A percentile compares a stretch with the other conserved stretches of the same genome.
phyloP scores from a whole-genome alignment of 2,113 vertebrate genomes.

The Todiramphus saurophagus region DNA sequence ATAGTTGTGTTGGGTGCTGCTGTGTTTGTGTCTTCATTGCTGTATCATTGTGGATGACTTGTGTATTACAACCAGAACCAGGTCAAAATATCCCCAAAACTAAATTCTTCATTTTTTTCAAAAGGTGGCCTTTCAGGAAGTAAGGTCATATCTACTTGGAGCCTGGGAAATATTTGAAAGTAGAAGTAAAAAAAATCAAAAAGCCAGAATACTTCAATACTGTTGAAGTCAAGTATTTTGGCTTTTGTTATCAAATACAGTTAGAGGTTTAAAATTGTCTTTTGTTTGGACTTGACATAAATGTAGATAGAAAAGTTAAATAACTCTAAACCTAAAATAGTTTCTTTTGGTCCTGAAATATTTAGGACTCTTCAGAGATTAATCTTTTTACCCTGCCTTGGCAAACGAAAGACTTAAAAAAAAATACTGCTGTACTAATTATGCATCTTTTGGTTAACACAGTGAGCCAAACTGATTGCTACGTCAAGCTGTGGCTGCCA shows the following conservation, averaged over 20 bases:
- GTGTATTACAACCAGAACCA: background rate
- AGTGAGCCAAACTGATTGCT: constrained; percentile 79
- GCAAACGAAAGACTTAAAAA: background rate
- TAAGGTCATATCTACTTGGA: background rate
- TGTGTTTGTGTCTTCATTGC: background rate
- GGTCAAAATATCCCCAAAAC: background rate
- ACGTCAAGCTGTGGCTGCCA: constrained; percentile 77
- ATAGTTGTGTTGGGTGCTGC: background rate
- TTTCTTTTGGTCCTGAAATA: background rate
- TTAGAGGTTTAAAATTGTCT: background rate
- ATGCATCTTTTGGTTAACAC: background rate
- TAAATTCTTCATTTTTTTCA: background rate
- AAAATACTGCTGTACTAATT: background rate
- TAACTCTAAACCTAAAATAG: background rate
- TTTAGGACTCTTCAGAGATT: background rate
- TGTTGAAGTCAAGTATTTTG: background rate
- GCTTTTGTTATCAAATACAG: background rate
- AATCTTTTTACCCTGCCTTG: background rate
- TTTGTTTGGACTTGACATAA: background rate
- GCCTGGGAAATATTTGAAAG: background rate
- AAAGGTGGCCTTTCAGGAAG: background rate
- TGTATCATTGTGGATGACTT: background rate
- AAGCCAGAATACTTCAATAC: background rate
- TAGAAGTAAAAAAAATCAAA: background rate
- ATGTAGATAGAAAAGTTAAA: background rate